phyloP scores from a whole-genome alignment of 2,797 vertebrate genomes.

The Poecilia wingei region DNA sequence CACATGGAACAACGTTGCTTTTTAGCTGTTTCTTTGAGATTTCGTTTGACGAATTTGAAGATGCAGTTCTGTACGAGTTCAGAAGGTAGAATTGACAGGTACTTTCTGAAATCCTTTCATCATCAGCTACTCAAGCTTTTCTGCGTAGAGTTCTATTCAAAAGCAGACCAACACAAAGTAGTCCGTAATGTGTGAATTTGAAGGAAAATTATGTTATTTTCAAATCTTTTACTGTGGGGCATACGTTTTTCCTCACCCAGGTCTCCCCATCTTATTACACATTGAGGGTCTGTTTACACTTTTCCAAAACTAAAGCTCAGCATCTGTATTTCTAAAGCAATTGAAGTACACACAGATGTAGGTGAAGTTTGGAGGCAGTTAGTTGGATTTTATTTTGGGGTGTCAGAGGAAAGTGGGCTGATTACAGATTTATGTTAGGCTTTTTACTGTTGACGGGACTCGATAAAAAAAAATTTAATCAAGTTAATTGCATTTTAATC shows the following conservation, averaged over 20 bases:
- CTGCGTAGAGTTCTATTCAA: neutral
- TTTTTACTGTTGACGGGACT: neutral
- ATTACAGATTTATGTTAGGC: neutral
- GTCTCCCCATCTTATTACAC: neutral
- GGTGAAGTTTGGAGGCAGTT: neutral
- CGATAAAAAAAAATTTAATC: accelerated
- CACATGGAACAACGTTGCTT: neutral
- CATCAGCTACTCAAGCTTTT: neutral
- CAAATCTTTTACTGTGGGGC: neutral
- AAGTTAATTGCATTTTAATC: neutral
- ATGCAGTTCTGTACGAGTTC: neutral
- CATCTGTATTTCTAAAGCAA: neutral
- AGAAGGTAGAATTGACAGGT: neutral
- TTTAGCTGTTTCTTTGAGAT: neutral
- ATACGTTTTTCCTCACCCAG: neutral
- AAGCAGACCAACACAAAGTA: neutral
- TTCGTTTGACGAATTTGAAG: neutral
- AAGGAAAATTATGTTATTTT: neutral
- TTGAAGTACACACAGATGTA: neutral
- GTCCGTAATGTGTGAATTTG: neutral
- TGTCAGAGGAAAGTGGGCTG: neutral
- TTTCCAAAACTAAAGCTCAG: neutral
- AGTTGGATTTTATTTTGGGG: neutral
- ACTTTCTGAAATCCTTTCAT: neutral
- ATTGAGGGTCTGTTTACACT: neutral